Evolutionary conservation across 2,113 vertebrate genomes (phyloP).

Genomic region (Spizaetus ornatus): DNA sequence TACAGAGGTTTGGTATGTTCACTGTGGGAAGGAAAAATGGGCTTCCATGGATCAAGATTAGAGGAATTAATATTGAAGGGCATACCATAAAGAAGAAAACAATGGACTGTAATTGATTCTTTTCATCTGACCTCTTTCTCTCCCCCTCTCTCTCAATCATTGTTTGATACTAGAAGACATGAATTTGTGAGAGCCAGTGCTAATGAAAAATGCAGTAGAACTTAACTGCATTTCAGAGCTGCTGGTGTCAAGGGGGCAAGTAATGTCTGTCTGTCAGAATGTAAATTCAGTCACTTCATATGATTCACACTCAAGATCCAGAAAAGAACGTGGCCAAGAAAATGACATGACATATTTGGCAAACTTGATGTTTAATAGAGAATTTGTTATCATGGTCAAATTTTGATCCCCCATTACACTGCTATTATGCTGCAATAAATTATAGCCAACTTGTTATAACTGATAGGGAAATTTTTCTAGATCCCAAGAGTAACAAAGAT

Average conservation of each 20-base stretch:
- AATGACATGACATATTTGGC: neutral
- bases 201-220: conserved; percentile 56
- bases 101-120: neutral
- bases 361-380: neutral
- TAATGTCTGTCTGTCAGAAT: neutral
- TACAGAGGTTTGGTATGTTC: neutral
- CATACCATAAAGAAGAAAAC: neutral
- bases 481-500: neutral
- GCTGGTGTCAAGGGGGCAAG: conserved; percentile 31
- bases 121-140: conserved; percentile 2
- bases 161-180: neutral
- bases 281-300: neutral
- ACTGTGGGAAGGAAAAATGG: neutral
- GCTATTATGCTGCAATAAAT: neutral
- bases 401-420: neutral
- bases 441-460: neutral
- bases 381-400: neutral
- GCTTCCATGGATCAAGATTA: neutral
- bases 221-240: conserved; percentile 18
- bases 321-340: neutral
- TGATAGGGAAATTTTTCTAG: neutral
- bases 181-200: neutral
- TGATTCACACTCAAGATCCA: neutral
- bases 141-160: neutral
- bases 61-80: neutral